These are phyloP conservation scores for Anarrhichthys ocellatus DNA, from an alignment of 2,113 vertebrate genomes.

Conservation along the genomic window DNA sequence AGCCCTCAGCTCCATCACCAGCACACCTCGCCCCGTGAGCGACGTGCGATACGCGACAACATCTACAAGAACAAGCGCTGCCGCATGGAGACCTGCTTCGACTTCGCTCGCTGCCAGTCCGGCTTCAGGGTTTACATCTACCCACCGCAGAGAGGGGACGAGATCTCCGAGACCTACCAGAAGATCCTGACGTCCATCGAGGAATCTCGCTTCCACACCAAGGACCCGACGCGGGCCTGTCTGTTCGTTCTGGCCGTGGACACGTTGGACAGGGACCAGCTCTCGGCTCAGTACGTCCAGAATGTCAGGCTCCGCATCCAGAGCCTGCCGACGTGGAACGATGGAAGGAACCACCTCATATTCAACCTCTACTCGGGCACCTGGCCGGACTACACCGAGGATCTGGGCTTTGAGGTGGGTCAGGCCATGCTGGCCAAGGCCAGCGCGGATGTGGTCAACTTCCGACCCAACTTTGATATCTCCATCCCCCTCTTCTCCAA, in stretches of 20 bases:
- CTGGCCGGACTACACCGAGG: slow-evolving; percentile 87
- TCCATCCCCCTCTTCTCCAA: slow-evolving; percentile 87
- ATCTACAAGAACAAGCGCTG: slow-evolving; percentile 85
- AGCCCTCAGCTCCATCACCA: slow-evolving; percentile 80
- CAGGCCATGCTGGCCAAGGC: slow-evolving; percentile 86
- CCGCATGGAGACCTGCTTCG: slow-evolving; percentile 88
- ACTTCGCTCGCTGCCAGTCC: slow-evolving; percentile 81
- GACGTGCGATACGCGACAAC: slow-evolving; percentile 82
- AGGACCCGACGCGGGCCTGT: slow-evolving; percentile 81
- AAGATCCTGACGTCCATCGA: slow-evolving; percentile 84
- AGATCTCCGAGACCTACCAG: slow-evolving; percentile 83
- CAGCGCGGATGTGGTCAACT: slow-evolving; percentile 84
- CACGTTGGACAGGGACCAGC: slow-evolving; percentile 86
- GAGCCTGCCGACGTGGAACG: slow-evolving; percentile 83
- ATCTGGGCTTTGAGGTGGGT: slow-evolving; percentile 86
- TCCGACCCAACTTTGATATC: slow-evolving; percentile 84
- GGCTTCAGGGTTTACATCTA: slow-evolving; percentile 84
- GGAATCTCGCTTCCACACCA: slow-evolving; percentile 84
- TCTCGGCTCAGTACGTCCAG: slow-evolving; percentile 83
- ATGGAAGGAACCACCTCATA: slow-evolving; percentile 86
- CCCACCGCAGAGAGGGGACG: slow-evolving; percentile 78
- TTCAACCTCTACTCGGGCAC: slow-evolving; percentile 88
- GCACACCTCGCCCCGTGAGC: slow-evolving; percentile 82
- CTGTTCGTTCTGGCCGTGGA: slow-evolving; percentile 84
- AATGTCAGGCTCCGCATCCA: slow-evolving; percentile 81